These are phyloP conservation scores for Tapirus indicus DNA, from an alignment of 2,797 vertebrate genomes.

Conservation along the genomic window DNA sequence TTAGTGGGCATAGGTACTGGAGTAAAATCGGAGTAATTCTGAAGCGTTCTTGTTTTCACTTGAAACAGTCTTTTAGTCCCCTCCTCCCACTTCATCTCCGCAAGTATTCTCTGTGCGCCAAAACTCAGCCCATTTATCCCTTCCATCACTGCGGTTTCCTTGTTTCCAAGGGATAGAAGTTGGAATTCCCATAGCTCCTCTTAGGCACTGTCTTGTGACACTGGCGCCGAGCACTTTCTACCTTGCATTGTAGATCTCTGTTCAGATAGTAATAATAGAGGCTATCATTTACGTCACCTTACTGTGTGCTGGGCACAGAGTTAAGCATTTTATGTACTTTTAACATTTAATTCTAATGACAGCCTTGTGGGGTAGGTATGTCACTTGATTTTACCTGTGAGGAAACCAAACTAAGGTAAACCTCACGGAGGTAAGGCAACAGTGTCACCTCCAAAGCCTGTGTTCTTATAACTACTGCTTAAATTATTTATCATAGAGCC, in stretches of 20 bases:
- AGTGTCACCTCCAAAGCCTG: background rate
- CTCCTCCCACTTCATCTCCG: no score
- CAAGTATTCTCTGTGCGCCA: background rate
- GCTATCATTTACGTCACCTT: background rate
- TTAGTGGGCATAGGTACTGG: background rate
- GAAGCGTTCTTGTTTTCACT: background rate
- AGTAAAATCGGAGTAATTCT: background rate
- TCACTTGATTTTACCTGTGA: constrained; percentile 21
- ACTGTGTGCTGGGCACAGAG: background rate
- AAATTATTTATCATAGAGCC: background rate
- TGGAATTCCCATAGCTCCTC: background rate
- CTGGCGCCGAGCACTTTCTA: background rate
- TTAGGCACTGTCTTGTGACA: background rate
- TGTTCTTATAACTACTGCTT: background rate
- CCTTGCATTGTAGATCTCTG: background rate
- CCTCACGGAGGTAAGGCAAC: background rate
- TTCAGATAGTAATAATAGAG: background rate
- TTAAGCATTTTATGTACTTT: constrained; percentile 38
- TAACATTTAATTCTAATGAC: background rate
- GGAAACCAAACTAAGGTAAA: constrained; percentile 1
- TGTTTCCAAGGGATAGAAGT: constrained; percentile 10
- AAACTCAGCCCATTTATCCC: background rate
- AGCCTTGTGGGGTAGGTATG: background rate
- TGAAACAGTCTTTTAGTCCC: background rate
- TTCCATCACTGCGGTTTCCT: background rate